Percentiles rank a stretch among this genome's conserved stretches.
Conservation (phyloP, 1,140 invertebrate genomes). For the Dreissena polymorpha region DNA sequence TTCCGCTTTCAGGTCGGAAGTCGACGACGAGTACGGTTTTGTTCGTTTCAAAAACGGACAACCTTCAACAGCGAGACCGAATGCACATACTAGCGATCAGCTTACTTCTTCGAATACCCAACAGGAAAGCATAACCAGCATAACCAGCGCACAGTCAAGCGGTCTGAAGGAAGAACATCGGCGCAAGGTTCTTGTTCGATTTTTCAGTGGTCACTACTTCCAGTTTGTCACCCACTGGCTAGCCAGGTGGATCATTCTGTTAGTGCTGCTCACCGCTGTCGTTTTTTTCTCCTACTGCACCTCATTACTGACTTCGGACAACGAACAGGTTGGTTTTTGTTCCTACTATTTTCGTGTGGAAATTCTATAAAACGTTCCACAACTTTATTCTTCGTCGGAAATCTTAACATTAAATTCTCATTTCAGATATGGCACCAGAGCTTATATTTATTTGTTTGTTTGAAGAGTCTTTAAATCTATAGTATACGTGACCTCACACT, state of each 20-base stretch:
- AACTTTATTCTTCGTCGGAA: no score
- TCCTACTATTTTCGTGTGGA: no score
- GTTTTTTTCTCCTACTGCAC: conserved; percentile 54
- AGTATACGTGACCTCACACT: no score
- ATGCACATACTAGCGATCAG: conserved; percentile 21
- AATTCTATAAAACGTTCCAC: no score
- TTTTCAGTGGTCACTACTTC: conserved; percentile 60
- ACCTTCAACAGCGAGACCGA: background rate
- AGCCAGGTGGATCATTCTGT: conserved; percentile 58
- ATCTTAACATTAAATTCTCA: no score
- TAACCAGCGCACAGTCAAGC: background rate
- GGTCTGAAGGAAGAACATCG: background rate
- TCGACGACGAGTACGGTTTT: conserved; percentile 42
- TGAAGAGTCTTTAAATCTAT: no score
- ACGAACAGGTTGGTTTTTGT: conserved; percentile 60
- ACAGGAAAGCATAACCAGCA: background rate
- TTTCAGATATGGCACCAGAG: no score
- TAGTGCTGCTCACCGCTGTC: conserved; percentile 42
- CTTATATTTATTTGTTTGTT: no score
- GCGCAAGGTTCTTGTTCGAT: conserved; percentile 49
- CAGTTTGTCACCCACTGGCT: conserved; percentile 59
- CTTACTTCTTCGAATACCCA: background rate
- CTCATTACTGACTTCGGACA: conserved; percentile 58
- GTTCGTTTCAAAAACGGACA: conserved; percentile 10
- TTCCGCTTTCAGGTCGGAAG: conserved; percentile 8